These are phyloP conservation scores for Ditylenchus weischeri DNA, from an alignment of 2,888 invertebrate species.

Conservation along the genomic window DNA sequence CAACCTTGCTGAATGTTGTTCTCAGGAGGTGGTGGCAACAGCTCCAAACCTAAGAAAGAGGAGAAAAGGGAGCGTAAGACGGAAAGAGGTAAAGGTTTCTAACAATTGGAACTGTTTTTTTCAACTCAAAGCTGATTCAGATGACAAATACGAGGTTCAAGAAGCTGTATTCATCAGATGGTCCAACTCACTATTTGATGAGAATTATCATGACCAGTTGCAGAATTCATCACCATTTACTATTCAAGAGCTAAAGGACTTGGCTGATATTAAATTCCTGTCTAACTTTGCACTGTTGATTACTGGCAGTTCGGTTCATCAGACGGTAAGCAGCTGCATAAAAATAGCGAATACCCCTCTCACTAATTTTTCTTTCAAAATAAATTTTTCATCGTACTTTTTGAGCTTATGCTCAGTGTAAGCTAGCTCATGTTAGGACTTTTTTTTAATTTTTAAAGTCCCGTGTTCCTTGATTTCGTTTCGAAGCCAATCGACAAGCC, in stretches of 20 bases:
- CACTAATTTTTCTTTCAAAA: too few species aligned
- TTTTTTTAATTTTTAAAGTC: too few species aligned
- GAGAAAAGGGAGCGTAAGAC: conserved; percentile 46
- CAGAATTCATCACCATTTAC: conserved; percentile 5
- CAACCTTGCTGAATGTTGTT: conserved; percentile 13
- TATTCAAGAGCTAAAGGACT: conserved; percentile 27
- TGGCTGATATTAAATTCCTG: conserved; percentile 32
- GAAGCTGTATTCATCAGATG: conserved; percentile 86
- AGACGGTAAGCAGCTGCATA: too few species aligned
- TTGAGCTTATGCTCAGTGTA: too few species aligned
- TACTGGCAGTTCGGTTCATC: conserved; percentile 19
- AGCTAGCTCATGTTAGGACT: too few species aligned
- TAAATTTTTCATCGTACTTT: too few species aligned
- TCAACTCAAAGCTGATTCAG: conserved; percentile 62
- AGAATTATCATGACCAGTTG: conserved; percentile 63
- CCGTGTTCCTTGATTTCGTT: too few species aligned
- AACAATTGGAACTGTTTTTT: background rate
- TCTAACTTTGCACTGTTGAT: conserved; percentile 31
- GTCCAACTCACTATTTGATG: conserved; percentile 72
- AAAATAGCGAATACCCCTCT: too few species aligned
- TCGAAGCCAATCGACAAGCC: too few species aligned
- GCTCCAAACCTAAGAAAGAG: conserved; percentile 44
- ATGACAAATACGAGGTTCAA: conserved; percentile 88
- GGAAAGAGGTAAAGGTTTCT: conserved; percentile 41
- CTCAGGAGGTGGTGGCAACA: conserved; percentile 24